Conservation (phyloP, 2,888 invertebrate species). For the Yponomeuta evonymella region DNA sequence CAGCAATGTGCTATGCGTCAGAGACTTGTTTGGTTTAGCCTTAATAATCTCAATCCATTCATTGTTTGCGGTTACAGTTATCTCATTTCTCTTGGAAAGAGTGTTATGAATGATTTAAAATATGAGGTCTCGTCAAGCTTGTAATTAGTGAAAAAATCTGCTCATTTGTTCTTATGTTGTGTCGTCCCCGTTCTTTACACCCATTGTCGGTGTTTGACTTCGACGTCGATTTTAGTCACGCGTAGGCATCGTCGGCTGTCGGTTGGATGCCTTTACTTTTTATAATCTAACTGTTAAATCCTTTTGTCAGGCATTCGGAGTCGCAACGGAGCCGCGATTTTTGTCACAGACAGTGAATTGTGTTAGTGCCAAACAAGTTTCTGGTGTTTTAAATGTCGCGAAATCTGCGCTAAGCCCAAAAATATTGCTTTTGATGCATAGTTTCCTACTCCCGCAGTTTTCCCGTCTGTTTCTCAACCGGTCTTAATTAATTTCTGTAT, state of each 20-base stretch:
- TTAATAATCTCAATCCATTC: not conserved
- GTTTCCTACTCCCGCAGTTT: too few species aligned
- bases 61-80: constrained; percentile 4
- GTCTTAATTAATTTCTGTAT: too few species aligned
- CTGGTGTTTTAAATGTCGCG: constrained; percentile 21
- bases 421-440: not conserved
- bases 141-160: constrained; percentile 26
- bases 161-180: constrained; percentile 34
- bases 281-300: constrained; percentile 23
- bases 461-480: too few species aligned
- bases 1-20: not conserved
- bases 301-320: constrained; percentile 18
- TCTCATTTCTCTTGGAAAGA: constrained; percentile 3
- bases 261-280: constrained; percentile 47
- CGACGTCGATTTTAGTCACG: constrained; percentile 58
- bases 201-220: constrained; percentile 37
- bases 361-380: not conserved
- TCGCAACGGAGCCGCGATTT: constrained; percentile 5
- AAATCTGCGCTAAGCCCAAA: constrained; percentile 22
- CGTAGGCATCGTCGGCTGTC: constrained; percentile 53
- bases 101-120: constrained; percentile 14
- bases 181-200: constrained; percentile 42
- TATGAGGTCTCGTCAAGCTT: constrained; percentile 18
- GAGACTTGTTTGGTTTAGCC: not conserved
- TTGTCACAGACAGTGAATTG: not conserved